Conservation (phyloP, 2,113 vertebrate genomes). For the Symphodus melops region DNA sequence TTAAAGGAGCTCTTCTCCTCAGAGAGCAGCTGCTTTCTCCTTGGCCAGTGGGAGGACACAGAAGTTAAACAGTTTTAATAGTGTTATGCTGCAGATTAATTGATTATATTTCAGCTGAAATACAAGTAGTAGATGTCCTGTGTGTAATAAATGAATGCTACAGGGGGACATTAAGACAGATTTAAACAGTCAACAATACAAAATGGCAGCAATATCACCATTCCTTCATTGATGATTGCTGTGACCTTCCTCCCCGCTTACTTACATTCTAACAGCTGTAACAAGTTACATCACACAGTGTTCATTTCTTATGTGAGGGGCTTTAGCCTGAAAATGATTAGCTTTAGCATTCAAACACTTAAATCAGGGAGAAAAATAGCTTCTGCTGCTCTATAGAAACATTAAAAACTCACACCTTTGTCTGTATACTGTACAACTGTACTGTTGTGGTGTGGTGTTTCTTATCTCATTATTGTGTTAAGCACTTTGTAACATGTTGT, state of each 20-base stretch:
- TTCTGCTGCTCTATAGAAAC: no score
- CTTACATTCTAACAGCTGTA: background rate
- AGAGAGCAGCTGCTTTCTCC: slow-evolving; percentile 41
- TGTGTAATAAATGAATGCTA: slow-evolving; percentile 3
- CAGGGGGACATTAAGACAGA: background rate
- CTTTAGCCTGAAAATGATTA: background rate
- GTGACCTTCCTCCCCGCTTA: slow-evolving; percentile 1
- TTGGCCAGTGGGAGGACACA: slow-evolving; percentile 20
- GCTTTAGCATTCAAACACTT: background rate
- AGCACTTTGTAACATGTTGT: no score
- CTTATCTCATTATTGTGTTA: no score
- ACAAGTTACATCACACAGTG: background rate
- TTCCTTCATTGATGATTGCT: background rate
- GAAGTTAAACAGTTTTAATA: slow-evolving; percentile 18
- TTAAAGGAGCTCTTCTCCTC: slow-evolving; percentile 28
- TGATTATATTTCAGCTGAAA: slow-evolving; percentile 17
- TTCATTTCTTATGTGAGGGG: background rate
- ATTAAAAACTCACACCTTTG: no score
- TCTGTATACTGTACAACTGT: no score
- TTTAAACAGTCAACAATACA: slow-evolving; percentile 2
- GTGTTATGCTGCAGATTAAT: slow-evolving; percentile 36
- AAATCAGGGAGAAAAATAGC: background rate
- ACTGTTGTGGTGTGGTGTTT: no score
- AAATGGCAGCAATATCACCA: background rate
- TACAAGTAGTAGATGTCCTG: background rate